Evolutionary conservation across 2,888 invertebrate genomes (phyloP).

Genomic region (Icerya purchasi): DNA sequence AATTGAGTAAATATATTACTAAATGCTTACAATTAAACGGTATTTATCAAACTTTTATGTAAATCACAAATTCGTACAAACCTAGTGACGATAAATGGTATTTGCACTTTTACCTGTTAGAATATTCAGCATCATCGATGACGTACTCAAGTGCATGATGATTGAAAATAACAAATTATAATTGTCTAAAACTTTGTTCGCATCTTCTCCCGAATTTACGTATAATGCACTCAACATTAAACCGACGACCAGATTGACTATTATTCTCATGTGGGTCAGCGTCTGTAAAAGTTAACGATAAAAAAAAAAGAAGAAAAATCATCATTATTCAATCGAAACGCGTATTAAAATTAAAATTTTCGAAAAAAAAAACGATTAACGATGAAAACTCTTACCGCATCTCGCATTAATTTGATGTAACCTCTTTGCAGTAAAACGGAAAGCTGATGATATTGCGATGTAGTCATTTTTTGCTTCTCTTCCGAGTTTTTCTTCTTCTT

Average conservation of each 20-base stretch:
- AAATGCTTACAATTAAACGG: no score
- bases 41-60: no score
- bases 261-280: conserved; percentile 49
- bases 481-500: conserved; percentile 3
- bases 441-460: conserved; percentile 41
- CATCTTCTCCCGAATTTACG: conserved; percentile 49
- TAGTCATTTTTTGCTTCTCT: conserved; percentile 27
- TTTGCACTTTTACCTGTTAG: background rate
- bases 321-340: no score
- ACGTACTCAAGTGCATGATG: conserved; percentile 80
- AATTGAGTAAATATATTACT: no score
- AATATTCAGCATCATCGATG: conserved; percentile 74
- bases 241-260: conserved; percentile 51
- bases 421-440: conserved; percentile 46
- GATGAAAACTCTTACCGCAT: conserved; percentile 20
- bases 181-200: conserved; percentile 54
- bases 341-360: background rate
- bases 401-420: conserved; percentile 40
- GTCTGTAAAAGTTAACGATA: conserved; percentile 32
- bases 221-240: conserved; percentile 56
- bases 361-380: background rate
- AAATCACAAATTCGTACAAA: no score
- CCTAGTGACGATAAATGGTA: no score
- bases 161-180: conserved; percentile 77
- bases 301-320: background rate